Percentiles rank a stretch among this genome's conserved stretches.
These are phyloP conservation scores for Anthoscopus minutus DNA, from an alignment of 2,113 vertebrate genomes.

Conservation along the genomic window DNA sequence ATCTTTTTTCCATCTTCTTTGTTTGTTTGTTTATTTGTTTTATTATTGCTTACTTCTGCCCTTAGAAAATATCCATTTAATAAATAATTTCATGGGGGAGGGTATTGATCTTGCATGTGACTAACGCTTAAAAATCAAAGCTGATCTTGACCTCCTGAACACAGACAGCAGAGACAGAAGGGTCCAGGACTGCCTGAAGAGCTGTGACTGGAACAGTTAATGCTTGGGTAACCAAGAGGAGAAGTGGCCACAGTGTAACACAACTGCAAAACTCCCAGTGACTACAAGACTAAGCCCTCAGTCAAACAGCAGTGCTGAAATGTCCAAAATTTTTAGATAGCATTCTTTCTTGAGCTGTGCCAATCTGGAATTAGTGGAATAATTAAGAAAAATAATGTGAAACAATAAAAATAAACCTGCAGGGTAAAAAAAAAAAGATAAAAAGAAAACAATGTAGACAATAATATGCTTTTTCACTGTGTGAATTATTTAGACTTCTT, in stretches of 20 bases:
- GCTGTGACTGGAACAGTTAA: not conserved
- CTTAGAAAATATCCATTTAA: not conserved
- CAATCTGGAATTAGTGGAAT: not conserved
- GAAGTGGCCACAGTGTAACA: not conserved
- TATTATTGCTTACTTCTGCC: not conserved
- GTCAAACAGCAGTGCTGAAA: not conserved
- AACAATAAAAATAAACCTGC: not conserved
- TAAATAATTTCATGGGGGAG: not conserved
- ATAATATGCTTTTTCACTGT: not conserved
- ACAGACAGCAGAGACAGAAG: not conserved
- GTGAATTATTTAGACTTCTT: not conserved
- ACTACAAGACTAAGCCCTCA: not conserved
- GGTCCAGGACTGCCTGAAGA: not conserved
- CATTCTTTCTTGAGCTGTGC: not conserved
- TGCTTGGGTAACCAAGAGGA: not conserved
- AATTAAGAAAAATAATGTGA: not conserved
- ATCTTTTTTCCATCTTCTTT: not conserved
- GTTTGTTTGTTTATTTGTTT: not conserved
- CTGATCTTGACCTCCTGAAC: not conserved
- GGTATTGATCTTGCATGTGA: not conserved
- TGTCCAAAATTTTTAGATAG: not conserved
- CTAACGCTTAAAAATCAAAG: not conserved
- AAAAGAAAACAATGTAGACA: not conserved
- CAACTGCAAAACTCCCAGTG: not conserved
- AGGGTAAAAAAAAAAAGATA: accelerated